phyloP scores from a whole-genome alignment of 2,888 invertebrate species.

The Leucozona laternaria region DNA sequence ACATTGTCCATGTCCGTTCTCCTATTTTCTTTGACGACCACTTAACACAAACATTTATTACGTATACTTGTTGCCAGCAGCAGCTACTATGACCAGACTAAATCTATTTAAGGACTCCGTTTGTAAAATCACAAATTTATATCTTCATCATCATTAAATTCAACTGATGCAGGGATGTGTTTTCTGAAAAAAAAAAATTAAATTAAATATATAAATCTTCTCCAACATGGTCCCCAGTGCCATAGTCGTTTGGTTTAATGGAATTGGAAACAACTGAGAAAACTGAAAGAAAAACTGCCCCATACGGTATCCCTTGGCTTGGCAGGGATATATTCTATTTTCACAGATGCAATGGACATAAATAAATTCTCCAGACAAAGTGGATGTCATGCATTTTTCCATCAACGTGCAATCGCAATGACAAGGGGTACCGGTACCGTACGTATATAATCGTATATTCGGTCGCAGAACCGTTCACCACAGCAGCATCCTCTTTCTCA shows the following conservation, averaged over 20 bases:
- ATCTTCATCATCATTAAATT: constrained; percentile 29
- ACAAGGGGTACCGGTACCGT: constrained; percentile 65
- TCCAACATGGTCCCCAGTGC: constrained; percentile 26
- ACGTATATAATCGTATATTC: neutral
- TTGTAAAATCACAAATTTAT: constrained; percentile 24
- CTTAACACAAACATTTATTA: neutral
- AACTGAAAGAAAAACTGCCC: constrained; percentile 70
- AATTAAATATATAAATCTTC: neutral
- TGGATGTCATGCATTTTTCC: constrained; percentile 76
- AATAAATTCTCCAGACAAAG: constrained; percentile 76
- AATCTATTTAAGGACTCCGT: constrained; percentile 25
- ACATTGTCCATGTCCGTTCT: neutral
- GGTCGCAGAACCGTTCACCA: constrained; percentile 32
- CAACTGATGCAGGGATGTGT: constrained; percentile 25
- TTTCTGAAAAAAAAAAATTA: constrained; percentile 15
- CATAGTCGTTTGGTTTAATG: neutral
- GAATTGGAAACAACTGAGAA: constrained; percentile 38
- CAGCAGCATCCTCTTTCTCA: too few species aligned
- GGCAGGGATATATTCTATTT: constrained; percentile 72
- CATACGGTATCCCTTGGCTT: constrained; percentile 69
- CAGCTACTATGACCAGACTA: constrained; percentile 9
- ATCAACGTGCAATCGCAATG: constrained; percentile 72
- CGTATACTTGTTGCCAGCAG: neutral
- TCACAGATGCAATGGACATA: constrained; percentile 75
- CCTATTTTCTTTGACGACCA: neutral